Base-by-base conservation (phyloP, 2,888 invertebrate genomes). In the Nebria salina region DNA sequence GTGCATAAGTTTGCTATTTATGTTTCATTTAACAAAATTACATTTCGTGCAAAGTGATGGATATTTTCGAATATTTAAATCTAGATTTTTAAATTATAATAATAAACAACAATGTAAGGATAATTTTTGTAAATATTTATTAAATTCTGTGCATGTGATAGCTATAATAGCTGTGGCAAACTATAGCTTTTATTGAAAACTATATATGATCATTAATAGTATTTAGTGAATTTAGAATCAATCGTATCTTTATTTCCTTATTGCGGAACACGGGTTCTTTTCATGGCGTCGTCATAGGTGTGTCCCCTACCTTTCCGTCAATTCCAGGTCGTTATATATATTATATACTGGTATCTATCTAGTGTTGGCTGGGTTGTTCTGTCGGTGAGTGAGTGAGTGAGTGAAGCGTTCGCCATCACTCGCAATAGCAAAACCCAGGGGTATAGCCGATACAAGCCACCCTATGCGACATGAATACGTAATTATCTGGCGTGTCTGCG, bases 401-500 rank as follows among this genome's bases (percentile, higher is more conserved):
- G 15, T 68, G 34, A 70, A 70, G 26, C 68, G 68, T 68, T 25
- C 54, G 54, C 54, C 54, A 54, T 54, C 54, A 54, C 54, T 54
- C 54, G 54, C 54, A 54, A 54, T 54, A 54, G 54, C 54, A 54
- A 54, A 34, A 26, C 70, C 70, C 70, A 11, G 26, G 70, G 77
- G 54, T 70, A 54, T 13, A 11, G 42, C 70, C 72, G 77, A 77
- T 77, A 77, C 77, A 77, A 75, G 79, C 74, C 72, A 64, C 75
- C 66, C 76, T 25, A 9, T 70, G 79, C 79, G 79, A 79, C 79
- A 79, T 79, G 79, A 79, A 79, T 79, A 79, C 79, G 79, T 79
- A 79, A 79, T 79, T 79, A 79, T 79, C 79, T 26, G 11, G 66
- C 65, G 72, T 79, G 79, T 79, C 75, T 79, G 79, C 79, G 74